Percentiles rank a stretch among this genome's conserved stretches.
phyloP scores from a whole-genome alignment of 2,113 vertebrate species.

The zebrafish (Danio rerio) region DNA sequence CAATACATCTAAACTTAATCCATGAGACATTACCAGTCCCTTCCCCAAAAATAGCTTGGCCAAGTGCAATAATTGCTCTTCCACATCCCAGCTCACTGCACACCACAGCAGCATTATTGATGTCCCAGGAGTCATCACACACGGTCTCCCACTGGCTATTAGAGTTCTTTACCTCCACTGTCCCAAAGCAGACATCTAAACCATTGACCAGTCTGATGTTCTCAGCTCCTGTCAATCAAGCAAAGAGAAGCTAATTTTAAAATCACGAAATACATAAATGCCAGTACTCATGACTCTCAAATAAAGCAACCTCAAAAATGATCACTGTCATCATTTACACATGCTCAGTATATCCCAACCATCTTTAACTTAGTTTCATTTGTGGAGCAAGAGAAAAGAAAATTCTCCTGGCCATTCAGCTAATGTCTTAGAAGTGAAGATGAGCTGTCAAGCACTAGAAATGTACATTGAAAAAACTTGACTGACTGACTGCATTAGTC shows the following conservation, averaged over 20 bases:
- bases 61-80: slow-evolving; percentile 52
- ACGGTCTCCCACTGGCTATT: slow-evolving; percentile 59
- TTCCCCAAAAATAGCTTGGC: slow-evolving; percentile 58
- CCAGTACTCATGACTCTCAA: not conserved
- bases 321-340: not conserved
- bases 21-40: slow-evolving; percentile 60
- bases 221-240: not conserved
- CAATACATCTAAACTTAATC: slow-evolving; percentile 61
- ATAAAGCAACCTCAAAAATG: not conserved
- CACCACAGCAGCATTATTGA: slow-evolving; percentile 59
- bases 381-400: not conserved
- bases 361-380: not conserved
- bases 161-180: slow-evolving; percentile 62
- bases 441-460: too few species aligned
- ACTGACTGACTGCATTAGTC: too few species aligned
- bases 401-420: not conserved
- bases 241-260: not conserved
- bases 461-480: too few species aligned
- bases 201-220: slow-evolving; percentile 62
- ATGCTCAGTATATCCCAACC: not conserved
- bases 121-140: slow-evolving; percentile 64
- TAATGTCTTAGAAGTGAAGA: not conserved
- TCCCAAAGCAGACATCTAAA: slow-evolving; percentile 61
- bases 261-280: slow-evolving; percentile 28
- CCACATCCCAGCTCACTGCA: slow-evolving; percentile 71